A percentile compares a stretch with the other conserved stretches of the same genome.
phyloP scores from a whole-genome alignment of 2,113 vertebrate species.

The Lasiurus borealis region DNA sequence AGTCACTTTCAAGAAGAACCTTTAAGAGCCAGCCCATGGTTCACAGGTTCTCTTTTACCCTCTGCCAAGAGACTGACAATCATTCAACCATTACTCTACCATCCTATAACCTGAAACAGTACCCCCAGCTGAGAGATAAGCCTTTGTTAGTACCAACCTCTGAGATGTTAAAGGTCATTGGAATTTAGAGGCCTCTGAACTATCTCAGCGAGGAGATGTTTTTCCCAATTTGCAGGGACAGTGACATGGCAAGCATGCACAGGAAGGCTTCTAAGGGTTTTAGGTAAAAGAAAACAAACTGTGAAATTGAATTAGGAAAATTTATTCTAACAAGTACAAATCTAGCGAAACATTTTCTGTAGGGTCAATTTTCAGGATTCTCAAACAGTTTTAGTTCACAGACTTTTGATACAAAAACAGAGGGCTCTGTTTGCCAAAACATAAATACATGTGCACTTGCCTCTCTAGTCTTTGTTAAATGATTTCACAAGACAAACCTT shows the following conservation, averaged over 20 bases:
- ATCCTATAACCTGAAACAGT: background rate
- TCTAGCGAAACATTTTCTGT: background rate
- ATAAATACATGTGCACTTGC: background rate
- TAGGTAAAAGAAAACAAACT: background rate
- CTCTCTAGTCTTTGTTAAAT: background rate
- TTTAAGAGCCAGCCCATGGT: background rate
- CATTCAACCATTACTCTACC: background rate
- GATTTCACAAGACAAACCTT: background rate
- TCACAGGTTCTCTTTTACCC: background rate
- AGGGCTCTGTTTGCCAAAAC: background rate
- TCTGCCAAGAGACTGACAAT: background rate
- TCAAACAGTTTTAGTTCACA: background rate
- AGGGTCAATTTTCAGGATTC: background rate
- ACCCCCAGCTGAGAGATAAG: background rate
- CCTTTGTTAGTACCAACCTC: background rate
- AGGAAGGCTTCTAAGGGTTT: background rate
- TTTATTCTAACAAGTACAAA: background rate
- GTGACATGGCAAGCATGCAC: background rate
- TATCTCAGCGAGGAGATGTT: background rate
- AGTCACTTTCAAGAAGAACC: background rate
- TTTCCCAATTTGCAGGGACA: background rate
- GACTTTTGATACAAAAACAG: constrained; percentile 13
- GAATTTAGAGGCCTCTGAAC: background rate
- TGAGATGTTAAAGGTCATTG: background rate
- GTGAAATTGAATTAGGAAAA: constrained; percentile 7